Base-by-base conservation (phyloP, 2,797 vertebrate genomes). In the Sitta carolinensis region DNA sequence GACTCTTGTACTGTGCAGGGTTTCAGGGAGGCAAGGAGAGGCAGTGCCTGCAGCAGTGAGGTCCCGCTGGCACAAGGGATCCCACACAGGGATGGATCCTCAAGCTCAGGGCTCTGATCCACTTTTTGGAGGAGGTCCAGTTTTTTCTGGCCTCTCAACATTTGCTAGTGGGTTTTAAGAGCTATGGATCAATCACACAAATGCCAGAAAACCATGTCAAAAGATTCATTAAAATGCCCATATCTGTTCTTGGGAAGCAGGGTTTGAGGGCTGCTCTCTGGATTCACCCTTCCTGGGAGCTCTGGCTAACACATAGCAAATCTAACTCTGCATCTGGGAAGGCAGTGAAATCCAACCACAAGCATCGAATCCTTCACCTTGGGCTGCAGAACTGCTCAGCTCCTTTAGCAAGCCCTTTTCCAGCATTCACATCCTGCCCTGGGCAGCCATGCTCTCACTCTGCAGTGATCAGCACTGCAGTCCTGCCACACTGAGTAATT, bases 51-150 rank as follows among this genome's bases (percentile, higher is more conserved):
- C 29, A 38, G 73, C 20, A 48, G 72, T 0, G 7, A 87, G 51
- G 47, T 11, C 10, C 26, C 0, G 0, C 2, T 43, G 70, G 48
- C 25, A 4, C 0, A 3, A 36, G 26, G n/a, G 38, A 50, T 55
- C 52, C 81, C 64, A 47, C 67, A 20, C 36, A 36, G 36, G 36
- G 36, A 36, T 36, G 43, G 30, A 66, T 63, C 36, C 26, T 27
- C 36, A 32, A 17, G 51, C 63, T 69, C 15, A 8, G 4, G 8
- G 54, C 47, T 45, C 40, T 16, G 12, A 68, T 17, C 23, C 32
- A 7, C 34, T 47, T 61, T 36, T 48, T 40, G 48, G 27, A 77
- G 50, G 6, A 59, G 21, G 16, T n/a, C 40, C 29, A 59, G 59
- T 12, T 27, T 15, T 40, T 91, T 66, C 63, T 87, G 77, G 63